phyloP scores from a whole-genome alignment of 2,888 invertebrate genomes.

The Drosophila subquinaria region DNA sequence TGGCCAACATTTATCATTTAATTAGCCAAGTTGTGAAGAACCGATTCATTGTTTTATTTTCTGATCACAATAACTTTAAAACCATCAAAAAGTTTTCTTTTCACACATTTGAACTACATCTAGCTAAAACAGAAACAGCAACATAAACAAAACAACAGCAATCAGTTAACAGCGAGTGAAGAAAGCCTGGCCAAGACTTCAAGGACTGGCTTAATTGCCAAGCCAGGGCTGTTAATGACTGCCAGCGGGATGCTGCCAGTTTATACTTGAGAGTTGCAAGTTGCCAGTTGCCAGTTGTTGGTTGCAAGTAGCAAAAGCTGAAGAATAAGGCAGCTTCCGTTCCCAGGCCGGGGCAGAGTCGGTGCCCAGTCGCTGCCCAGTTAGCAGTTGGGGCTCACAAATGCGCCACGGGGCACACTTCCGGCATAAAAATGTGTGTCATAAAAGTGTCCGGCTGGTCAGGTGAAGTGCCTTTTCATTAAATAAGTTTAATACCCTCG shows the following conservation, averaged over 20 bases:
- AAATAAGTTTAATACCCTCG: conserved; percentile 23
- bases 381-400: conserved; percentile 39
- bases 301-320: conserved; percentile 12
- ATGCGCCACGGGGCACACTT: conserved; percentile 68
- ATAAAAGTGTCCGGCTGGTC: conserved; percentile 54
- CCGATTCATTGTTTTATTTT: conserved; percentile 15
- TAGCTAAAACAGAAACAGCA: conserved; percentile 1
- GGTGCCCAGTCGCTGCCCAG: conserved; percentile 19
- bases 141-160: background rate
- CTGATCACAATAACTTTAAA: conserved; percentile 16
- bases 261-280: conserved; percentile 19
- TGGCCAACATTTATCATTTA: conserved; percentile 19
- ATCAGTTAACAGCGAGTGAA: conserved; percentile 10
- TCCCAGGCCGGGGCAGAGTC: conserved; percentile 56
- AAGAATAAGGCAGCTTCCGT: conserved; percentile 72
- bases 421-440: conserved; percentile 71
- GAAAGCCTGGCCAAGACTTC: conserved; percentile 11
- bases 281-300: conserved; percentile 2
- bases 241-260: conserved; percentile 38
- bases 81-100: conserved; percentile 50
- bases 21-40: conserved; percentile 25
- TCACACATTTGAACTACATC: conserved; percentile 46
- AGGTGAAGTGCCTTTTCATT: conserved; percentile 13
- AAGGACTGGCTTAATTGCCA: conserved; percentile 66
- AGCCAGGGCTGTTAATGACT: conserved; percentile 66